These are phyloP conservation scores for Botia kubotai DNA, from an alignment of 2,797 vertebrate species.

Conservation along the genomic window DNA sequence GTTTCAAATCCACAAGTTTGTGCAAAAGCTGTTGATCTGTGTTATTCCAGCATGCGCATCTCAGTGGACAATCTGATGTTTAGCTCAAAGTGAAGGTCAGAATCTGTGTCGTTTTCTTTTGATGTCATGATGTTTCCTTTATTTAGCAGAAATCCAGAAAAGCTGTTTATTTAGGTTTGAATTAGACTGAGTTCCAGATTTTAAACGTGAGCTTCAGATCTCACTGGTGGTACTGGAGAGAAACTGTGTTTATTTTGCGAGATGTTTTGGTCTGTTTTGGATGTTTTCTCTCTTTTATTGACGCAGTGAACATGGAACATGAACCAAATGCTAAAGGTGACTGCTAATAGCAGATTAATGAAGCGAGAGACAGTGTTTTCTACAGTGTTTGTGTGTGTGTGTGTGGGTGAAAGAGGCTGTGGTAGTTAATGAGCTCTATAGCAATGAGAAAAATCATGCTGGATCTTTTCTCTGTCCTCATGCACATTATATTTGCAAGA, in stretches of 20 bases:
- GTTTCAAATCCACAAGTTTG: neutral
- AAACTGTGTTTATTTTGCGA: neutral
- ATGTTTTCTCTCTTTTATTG: neutral
- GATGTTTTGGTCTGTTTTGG: neutral
- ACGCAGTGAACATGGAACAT: neutral
- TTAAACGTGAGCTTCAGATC: neutral
- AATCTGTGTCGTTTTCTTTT: neutral
- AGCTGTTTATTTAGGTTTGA: neutral
- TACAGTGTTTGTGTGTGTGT: neutral
- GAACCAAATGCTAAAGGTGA: neutral
- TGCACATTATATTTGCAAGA: neutral
- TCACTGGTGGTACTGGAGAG: no score
- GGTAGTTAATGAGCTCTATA: conserved; percentile 5
- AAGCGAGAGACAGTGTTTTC: neutral
- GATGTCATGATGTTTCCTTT: neutral
- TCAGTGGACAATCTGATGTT: neutral
- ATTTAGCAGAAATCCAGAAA: neutral
- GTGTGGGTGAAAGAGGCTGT: conserved; percentile 11
- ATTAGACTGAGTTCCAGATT: neutral
- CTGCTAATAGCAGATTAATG: conserved; percentile 19
- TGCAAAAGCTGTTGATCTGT: neutral
- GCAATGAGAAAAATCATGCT: neutral
- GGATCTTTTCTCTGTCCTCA: neutral
- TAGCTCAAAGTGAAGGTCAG: neutral
- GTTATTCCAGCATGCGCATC: neutral